phyloP scores from a whole-genome alignment of 2,113 vertebrate genomes.

The Ceratotherium simum region DNA sequence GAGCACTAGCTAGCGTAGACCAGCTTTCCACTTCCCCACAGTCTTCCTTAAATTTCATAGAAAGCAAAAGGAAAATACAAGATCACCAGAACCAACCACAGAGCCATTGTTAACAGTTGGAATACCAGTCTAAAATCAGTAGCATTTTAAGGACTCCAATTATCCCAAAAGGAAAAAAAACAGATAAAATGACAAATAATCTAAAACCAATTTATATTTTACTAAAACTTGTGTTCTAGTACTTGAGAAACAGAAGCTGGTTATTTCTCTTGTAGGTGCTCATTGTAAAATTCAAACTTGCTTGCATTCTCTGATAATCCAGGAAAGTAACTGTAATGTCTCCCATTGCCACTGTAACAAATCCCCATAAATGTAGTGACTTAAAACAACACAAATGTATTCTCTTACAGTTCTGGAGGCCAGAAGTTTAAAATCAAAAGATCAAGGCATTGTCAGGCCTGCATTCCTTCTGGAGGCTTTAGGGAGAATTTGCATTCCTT shows the following conservation, averaged over 20 bases:
- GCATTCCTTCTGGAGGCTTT: neutral
- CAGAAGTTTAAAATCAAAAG: neutral
- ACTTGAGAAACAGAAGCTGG: constrained; percentile 35
- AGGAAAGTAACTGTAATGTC: neutral
- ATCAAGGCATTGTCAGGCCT: neutral
- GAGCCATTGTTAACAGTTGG: neutral
- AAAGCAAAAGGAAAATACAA: constrained; percentile 43
- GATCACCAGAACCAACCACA: neutral
- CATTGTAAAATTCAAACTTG: constrained; percentile 11
- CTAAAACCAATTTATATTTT: constrained; percentile 42
- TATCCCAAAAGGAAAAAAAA: neutral
- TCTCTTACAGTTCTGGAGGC: neutral
- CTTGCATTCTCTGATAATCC: neutral
- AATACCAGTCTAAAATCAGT: constrained; percentile 10
- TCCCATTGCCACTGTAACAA: neutral
- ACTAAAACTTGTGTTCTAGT: constrained; percentile 25
- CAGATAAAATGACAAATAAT: constrained; percentile 28
- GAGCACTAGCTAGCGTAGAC: neutral
- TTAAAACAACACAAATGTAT: neutral
- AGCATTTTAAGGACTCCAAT: constrained; percentile 15
- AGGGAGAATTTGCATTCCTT: neutral
- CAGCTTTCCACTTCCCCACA: neutral
- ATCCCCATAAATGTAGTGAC: neutral
- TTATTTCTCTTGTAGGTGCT: constrained; percentile 20
- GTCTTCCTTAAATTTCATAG: constrained; percentile 5